Evolutionary conservation across 1,140 invertebrate species (phyloP).

Genomic region (Meloidogyne chitwoodi): DNA sequence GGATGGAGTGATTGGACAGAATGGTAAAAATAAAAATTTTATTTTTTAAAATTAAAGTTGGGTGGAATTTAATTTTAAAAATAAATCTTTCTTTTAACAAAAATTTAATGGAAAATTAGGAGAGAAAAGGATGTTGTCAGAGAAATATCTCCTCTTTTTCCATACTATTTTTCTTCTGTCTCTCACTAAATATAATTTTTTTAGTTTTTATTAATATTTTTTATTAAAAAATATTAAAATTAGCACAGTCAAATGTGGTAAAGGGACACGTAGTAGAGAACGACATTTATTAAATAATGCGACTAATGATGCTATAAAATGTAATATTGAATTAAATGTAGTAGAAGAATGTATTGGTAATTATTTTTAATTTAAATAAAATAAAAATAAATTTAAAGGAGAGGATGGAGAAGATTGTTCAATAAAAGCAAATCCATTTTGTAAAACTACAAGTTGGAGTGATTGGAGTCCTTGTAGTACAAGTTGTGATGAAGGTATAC

Average conservation of each 20-base stretch:
- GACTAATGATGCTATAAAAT: conserved; percentile 61
- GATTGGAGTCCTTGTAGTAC: conserved; percentile 76
- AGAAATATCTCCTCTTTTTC: conserved; percentile 46
- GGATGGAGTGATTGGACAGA: conserved; percentile 69
- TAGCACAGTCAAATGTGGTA: conserved; percentile 66
- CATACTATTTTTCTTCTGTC: too few relatives aligned
- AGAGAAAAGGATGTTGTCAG: too few relatives aligned
- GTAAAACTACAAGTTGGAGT: conserved; percentile 71
- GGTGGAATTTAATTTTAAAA: too few relatives aligned
- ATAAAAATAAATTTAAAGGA: conserved; percentile 32
- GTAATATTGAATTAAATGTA: conserved; percentile 57
- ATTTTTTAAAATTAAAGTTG: too few relatives aligned
- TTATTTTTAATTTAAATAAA: conserved; percentile 18
- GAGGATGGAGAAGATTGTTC: conserved; percentile 56
- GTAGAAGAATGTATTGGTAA: conserved; percentile 62
- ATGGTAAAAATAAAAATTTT: conserved; percentile 73
- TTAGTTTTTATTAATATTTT: too few relatives aligned
- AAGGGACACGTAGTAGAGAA: conserved; percentile 63
- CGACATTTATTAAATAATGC: conserved; percentile 63
- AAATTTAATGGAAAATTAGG: too few relatives aligned
- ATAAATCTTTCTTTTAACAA: too few relatives aligned
- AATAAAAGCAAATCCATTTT: conserved; percentile 53
- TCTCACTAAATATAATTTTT: too few relatives aligned
- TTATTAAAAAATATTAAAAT: too few relatives aligned
- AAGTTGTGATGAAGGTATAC: conserved; percentile 70